Evolutionary conservation across 2,113 vertebrate genomes (phyloP).

Genomic region (rabbit (Oryctolagus cuniculus)): mOryCun1.1 NC_091443.1:15255501-15256000

Average conservation of each 20-base stretch:
- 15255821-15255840: too few relatives aligned
- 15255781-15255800: not conserved
- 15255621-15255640: not conserved
- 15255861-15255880: too few relatives aligned
- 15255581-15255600: not conserved
- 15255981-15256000: not conserved
- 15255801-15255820: not conserved
- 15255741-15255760: not conserved
- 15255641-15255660: not conserved
- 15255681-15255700: constrained; percentile 55
- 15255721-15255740: not conserved
- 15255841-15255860: not conserved
- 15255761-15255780: not conserved
- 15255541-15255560: not conserved
- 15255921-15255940: not conserved
- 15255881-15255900: not conserved
- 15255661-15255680: constrained; percentile 71
- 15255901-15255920: not conserved
- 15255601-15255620: not conserved
- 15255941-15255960: not conserved
- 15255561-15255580: not conserved
- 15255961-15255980: too few relatives aligned
- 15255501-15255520: not conserved
- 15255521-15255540: not conserved
- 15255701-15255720: not conserved